These are phyloP conservation scores for Leptodactylus fallax DNA, from an alignment of 2,797 vertebrate genomes.

Conservation along the genomic window DNA sequence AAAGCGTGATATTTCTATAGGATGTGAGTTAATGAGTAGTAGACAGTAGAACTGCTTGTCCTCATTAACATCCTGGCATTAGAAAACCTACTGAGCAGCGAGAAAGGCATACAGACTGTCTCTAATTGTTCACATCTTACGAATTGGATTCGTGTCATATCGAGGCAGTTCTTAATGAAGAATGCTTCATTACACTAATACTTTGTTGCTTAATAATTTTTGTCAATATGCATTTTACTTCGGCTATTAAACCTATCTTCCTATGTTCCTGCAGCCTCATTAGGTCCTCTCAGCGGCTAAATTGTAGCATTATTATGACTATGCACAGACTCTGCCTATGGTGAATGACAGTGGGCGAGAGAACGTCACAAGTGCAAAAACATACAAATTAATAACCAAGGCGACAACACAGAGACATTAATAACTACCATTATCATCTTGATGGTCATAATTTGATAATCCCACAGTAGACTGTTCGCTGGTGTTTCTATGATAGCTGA, in stretches of 20 bases:
- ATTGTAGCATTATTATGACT: slow-evolving; percentile 56
- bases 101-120: not conserved
- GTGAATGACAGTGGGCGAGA: slow-evolving; percentile 4
- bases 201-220: slow-evolving; percentile 60
- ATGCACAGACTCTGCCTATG: slow-evolving; percentile 28
- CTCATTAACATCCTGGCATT: slow-evolving; percentile 48
- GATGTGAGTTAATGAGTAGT: slow-evolving; percentile 43
- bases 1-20: slow-evolving; percentile 28
- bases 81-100: slow-evolving; percentile 25
- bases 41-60: slow-evolving; percentile 31
- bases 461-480: not conserved
- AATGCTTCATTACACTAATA: slow-evolving; percentile 63
- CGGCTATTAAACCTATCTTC: slow-evolving; percentile 47
- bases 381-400: slow-evolving; percentile 40
- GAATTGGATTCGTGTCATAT: slow-evolving; percentile 48
- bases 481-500: not conserved
- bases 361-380: slow-evolving; percentile 38
- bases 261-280: slow-evolving; percentile 52
- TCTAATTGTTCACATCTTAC: slow-evolving; percentile 60
- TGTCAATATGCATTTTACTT: slow-evolving; percentile 55
- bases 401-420: slow-evolving; percentile 37
- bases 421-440: not conserved
- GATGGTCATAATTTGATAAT: not conserved
- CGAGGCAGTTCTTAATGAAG: slow-evolving; percentile 54
- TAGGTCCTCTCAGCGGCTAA: slow-evolving; percentile 56